Evolutionary conservation across 2,888 invertebrate genomes (phyloP), one percentile per base, ranked within the genome.

Genomic region (Perizoma flavofasciatum): DNA sequence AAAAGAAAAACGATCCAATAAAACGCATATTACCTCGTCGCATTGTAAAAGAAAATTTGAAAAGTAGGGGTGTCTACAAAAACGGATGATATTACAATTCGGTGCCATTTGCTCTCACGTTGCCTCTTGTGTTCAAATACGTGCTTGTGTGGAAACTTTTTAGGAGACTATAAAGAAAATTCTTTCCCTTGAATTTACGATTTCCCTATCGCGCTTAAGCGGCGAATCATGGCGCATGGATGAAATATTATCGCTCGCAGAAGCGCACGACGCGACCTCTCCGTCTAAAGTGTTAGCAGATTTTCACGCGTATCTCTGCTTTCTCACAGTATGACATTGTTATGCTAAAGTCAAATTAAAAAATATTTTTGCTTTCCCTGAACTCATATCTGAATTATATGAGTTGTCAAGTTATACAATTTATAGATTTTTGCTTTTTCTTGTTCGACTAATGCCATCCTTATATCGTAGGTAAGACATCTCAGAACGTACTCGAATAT

Each of bases 181-280:
- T 88, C 84, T 81, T 85, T 83, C 72, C 78, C 74, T 81, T 78
- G 81, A 86, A 88, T 89, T 88, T 87, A 87, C 85, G 88, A 88
- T 88, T 88, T 88, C 82, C 82, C 86, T 88, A 88, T 88, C 86
- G 87, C 79, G 82, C 82, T 85, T 86, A 88, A 88, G 85, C 83
- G 86, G 82, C 83, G 79, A 87, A 89, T 88, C 85, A 87, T 88
- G 84, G 82, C 85, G 81, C 78, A 76, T 75, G 82, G 79, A 83
- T 86, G 84, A 87, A 85, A 86, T 88, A 87, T 85, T 85, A 82
- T 86, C 79, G 82, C 77, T 73, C 78, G 78, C 74, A 74, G 77
- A 75, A 72, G 74, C 74, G 72, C 74, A 77, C 79, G 78, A 50
- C 51, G 55, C 61, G 62, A 59, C 65, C 66, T 70, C 70, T 71